A percentile compares a stretch with the other conserved stretches of the same genome.
Conservation (phyloP, 2,888 invertebrate species). For the Drosophila dives region DNA sequence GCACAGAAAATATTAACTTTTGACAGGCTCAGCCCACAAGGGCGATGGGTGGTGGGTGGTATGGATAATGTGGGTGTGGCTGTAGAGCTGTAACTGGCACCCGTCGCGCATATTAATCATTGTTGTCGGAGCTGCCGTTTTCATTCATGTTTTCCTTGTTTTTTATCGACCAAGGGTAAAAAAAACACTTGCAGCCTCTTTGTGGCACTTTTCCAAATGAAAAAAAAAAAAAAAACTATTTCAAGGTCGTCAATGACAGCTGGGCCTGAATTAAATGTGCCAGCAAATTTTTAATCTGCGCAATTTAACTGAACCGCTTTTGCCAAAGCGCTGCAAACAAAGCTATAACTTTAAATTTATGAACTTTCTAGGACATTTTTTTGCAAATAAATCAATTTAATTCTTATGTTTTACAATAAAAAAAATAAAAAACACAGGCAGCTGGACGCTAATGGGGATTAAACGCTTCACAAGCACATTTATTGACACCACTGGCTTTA, state of each 20-base stretch:
- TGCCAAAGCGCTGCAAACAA: not conserved
- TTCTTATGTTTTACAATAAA: not conserved
- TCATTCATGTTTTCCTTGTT: slow-evolving; percentile 18
- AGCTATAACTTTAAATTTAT: not conserved
- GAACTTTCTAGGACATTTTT: not conserved
- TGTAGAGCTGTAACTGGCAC: slow-evolving; percentile 25
- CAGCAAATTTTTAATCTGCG: slow-evolving; percentile 39
- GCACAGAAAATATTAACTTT: slow-evolving; percentile 69
- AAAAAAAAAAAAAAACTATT: slow-evolving; percentile 27
- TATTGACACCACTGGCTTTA: not conserved
- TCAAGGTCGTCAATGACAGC: slow-evolving; percentile 53
- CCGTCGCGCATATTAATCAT: slow-evolving; percentile 75
- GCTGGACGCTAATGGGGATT: not conserved
- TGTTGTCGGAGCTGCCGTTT: slow-evolving; percentile 39
- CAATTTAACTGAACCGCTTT: slow-evolving; percentile 28
- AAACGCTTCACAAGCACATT: not conserved
- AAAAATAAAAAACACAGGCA: not conserved
- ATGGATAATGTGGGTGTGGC: not conserved
- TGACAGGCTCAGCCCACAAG: slow-evolving; percentile 39
- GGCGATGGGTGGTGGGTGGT: not conserved
- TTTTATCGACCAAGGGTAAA: slow-evolving; percentile 49
- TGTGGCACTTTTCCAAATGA: slow-evolving; percentile 35
- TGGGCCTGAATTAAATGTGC: slow-evolving; percentile 45
- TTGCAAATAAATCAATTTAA: not conserved
- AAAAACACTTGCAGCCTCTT: slow-evolving; percentile 50